A percentile compares a stretch with the other conserved stretches of the same genome.
These are phyloP conservation scores for Podiceps cristatus DNA, from an alignment of 2,113 vertebrate species.

Conservation along the genomic window DNA sequence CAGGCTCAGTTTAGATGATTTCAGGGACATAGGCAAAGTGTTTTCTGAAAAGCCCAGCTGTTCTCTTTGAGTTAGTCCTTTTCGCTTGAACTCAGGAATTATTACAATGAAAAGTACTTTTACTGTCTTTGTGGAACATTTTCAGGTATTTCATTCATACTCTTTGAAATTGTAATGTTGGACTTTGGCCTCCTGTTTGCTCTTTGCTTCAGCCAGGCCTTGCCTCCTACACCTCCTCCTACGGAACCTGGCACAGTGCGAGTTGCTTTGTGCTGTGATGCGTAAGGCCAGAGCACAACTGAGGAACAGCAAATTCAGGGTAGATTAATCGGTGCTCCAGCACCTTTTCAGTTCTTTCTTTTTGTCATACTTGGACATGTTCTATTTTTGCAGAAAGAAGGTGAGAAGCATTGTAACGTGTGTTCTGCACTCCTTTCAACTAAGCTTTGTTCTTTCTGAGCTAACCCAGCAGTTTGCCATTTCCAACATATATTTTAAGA, in stretches of 20 bases:
- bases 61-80: not conserved
- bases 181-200: not conserved
- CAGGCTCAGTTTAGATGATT: not conserved
- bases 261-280: not conserved
- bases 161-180: not conserved
- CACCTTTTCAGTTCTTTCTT: not conserved
- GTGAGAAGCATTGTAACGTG: not conserved
- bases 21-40: not conserved
- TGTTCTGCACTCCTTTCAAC: not conserved
- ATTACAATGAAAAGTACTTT: constrained; percentile 10
- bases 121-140: not conserved
- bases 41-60: not conserved
- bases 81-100: constrained; percentile 32
- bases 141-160: not conserved
- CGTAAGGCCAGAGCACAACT: not conserved
- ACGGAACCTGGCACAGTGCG: not conserved
- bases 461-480: not conserved
- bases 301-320: not conserved
- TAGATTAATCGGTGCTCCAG: not conserved
- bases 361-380: not conserved
- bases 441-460: not conserved
- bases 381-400: constrained; percentile 23
- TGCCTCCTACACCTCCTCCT: not conserved
- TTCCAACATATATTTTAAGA: not conserved
- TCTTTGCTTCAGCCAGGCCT: not conserved